A percentile compares a stretch with the other conserved stretches of the same genome.
phyloP scores from a whole-genome alignment of 2,888 invertebrate genomes.

The Salticus scenicus region DNA sequence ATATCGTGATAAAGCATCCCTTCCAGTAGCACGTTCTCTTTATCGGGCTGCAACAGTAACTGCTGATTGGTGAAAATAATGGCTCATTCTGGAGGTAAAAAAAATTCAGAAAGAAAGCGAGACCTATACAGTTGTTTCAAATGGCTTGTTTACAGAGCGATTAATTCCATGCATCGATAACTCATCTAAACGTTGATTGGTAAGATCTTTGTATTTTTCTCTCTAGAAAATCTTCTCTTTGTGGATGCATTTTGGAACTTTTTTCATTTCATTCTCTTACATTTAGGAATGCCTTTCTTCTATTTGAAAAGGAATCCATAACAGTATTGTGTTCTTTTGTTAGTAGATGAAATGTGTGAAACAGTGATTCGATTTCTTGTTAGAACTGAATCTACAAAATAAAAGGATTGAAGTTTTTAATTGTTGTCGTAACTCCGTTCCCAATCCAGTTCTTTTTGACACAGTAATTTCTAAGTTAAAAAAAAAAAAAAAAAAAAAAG shows the following conservation, averaged over 20 bases:
- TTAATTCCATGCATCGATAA: conserved; percentile 29
- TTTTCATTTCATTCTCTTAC: background rate
- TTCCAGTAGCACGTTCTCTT: background rate
- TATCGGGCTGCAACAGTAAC: background rate
- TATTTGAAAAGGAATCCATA: too few relatives aligned
- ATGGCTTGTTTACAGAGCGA: conserved; percentile 21
- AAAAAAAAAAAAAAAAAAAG: too few relatives aligned
- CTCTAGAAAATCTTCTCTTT: background rate
- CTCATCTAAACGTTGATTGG: conserved; percentile 2
- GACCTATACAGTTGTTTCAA: background rate
- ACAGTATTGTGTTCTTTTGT: too few relatives aligned
- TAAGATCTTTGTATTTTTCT: background rate
- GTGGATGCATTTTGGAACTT: background rate
- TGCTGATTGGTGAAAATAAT: conserved; percentile 10
- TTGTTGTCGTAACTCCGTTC: too few relatives aligned
- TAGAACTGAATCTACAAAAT: too few relatives aligned
- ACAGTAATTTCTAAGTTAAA: too few relatives aligned
- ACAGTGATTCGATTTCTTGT: too few relatives aligned
- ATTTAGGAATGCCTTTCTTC: background rate
- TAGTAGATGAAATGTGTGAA: too few relatives aligned
- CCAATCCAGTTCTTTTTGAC: too few relatives aligned
- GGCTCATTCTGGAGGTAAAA: background rate
- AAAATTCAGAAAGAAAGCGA: background rate
- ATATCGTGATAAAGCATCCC: background rate
- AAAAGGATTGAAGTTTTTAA: too few relatives aligned